Conservation (phyloP, 2,797 vertebrate species). For the Aeoliscus strigatus region DNA sequence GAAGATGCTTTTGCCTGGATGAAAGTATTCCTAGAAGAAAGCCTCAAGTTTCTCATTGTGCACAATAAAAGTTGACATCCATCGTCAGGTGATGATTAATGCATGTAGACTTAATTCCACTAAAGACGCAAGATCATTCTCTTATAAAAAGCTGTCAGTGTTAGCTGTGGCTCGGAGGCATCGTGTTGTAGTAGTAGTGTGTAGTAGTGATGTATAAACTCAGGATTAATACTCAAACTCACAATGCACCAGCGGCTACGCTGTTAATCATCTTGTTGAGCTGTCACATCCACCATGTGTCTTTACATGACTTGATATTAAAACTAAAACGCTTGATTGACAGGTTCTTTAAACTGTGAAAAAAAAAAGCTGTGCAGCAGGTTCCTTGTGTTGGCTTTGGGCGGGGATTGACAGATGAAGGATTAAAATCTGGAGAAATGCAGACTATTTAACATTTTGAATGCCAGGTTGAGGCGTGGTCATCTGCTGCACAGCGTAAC, state of each 20-base stretch:
- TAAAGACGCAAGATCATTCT: not conserved
- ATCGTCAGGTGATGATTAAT: not conserved
- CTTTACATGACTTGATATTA: constrained; percentile 13
- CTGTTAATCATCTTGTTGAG: constrained; percentile 8
- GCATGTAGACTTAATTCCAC: not conserved
- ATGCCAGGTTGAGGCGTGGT: not conserved
- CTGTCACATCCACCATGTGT: constrained; percentile 25
- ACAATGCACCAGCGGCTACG: constrained; percentile 22
- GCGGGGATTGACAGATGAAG: not conserved
- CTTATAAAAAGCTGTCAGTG: not conserved
- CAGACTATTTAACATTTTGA: too few species aligned
- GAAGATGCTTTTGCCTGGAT: too few species aligned
- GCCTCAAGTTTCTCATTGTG: too few species aligned
- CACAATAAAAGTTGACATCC: too few species aligned
- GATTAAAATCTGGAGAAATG: too few species aligned
- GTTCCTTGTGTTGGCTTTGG: constrained; percentile 18
- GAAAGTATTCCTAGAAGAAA: too few species aligned
- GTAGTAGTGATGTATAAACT: too few species aligned
- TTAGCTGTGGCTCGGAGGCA: constrained; percentile 14
- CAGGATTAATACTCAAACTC: constrained; percentile 28
- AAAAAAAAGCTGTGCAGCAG: constrained; percentile 13
- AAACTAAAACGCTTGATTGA: not conserved
- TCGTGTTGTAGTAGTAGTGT: constrained; percentile 2
- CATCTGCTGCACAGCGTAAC: too few species aligned
- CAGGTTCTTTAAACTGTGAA: not conserved